phyloP scores from a whole-genome alignment of 92 coral and sea anemone species.

The Hydrozoanthus gracilis region DNA sequence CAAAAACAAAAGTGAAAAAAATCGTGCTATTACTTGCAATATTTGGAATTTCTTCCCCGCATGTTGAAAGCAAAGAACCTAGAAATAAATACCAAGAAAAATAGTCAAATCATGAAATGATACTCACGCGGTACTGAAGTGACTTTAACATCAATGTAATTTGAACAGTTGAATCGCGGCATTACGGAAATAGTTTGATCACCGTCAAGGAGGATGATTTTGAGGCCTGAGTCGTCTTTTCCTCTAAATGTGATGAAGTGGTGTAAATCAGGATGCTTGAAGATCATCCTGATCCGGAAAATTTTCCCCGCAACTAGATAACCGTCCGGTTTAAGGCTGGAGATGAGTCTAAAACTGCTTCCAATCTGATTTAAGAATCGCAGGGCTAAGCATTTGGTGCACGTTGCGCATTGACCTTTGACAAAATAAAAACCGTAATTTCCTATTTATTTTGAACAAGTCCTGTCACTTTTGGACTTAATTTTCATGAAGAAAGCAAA shows the following conservation, averaged over 20 bases:
- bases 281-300: constrained; percentile 78
- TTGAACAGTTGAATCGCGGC: constrained; percentile 82
- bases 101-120: not conserved
- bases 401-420: constrained; percentile 20
- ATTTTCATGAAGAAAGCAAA: too few species aligned
- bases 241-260: constrained; percentile 87
- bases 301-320: constrained; percentile 80
- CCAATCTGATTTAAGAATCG: constrained; percentile 81
- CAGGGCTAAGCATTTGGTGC: constrained; percentile 87
- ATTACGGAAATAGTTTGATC: constrained; percentile 91
- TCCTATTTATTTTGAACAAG: too few species aligned
- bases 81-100: not conserved
- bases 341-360: constrained; percentile 61
- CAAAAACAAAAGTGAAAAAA: too few species aligned
- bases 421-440: not conserved
- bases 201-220: constrained; percentile 80
- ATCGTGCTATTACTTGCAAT: too few species aligned
- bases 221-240: constrained; percentile 58
- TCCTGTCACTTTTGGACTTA: too few species aligned
- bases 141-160: constrained; percentile 75
- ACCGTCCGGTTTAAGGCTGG: constrained; percentile 74
- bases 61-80: not conserved
- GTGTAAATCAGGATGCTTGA: constrained; percentile 87
- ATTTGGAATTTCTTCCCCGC: not conserved
- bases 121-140: constrained; percentile 76